Percentiles rank a stretch among this genome's conserved stretches.
These are phyloP conservation scores for Dyspetes luteomarginatus DNA, from an alignment of 2,888 invertebrate genomes.

Conservation along the genomic window DNA sequence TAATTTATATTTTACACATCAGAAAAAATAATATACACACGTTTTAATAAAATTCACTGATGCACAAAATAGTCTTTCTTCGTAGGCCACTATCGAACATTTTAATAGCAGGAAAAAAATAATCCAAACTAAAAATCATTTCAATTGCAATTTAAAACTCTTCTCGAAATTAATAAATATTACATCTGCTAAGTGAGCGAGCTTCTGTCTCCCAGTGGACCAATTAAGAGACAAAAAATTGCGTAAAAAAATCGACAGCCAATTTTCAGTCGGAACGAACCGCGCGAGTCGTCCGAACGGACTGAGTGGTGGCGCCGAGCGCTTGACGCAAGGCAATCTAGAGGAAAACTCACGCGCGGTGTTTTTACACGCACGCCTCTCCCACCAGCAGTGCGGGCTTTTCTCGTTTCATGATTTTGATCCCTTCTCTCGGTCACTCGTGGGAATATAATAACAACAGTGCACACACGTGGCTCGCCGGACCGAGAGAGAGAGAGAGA, in stretches of 20 bases:
- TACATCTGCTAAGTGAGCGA: too few species aligned
- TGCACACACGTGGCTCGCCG: constrained; percentile 46
- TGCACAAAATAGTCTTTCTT: constrained; percentile 19
- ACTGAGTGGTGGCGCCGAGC: constrained; percentile 60
- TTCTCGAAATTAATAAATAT: not conserved
- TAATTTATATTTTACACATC: too few species aligned
- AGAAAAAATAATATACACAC: constrained; percentile 23
- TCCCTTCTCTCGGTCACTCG: not conserved
- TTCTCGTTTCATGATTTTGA: constrained; percentile 22
- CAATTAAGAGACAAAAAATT: constrained; percentile 15
- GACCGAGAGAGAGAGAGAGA: constrained; percentile 16
- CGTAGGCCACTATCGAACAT: constrained; percentile 35
- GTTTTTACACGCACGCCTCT: constrained; percentile 36
- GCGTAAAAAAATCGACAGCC: constrained; percentile 27
- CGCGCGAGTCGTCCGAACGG: constrained; percentile 62
- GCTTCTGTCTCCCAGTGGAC: not conserved
- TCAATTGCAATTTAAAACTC: not conserved
- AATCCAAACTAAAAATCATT: constrained; percentile 2
- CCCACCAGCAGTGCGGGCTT: constrained; percentile 46
- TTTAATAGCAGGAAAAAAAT: constrained; percentile 15
- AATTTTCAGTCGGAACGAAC: constrained; percentile 54
- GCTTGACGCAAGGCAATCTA: constrained; percentile 40
- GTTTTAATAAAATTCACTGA: constrained; percentile 34
- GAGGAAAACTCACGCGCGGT: constrained; percentile 54
- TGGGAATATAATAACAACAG: constrained; percentile 11